A percentile compares a stretch with the other conserved stretches of the same genome.
Conservation (phyloP, 2,888 invertebrate species). For the Drosophila cracens region DNA sequence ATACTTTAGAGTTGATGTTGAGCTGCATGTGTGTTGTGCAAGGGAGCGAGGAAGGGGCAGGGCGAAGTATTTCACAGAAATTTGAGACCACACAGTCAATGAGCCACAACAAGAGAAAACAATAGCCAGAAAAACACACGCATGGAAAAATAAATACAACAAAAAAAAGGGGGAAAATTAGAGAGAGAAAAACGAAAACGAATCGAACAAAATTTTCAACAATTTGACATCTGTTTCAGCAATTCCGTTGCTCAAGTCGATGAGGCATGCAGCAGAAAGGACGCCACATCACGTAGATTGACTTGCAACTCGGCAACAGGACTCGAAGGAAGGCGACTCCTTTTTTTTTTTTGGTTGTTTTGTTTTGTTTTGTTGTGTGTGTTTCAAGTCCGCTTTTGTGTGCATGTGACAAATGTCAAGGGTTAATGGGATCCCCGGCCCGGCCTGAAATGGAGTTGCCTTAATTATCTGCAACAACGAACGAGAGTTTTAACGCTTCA, state of each 20-base stretch:
- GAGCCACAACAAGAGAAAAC: constrained; percentile 73
- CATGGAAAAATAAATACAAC: constrained; percentile 39
- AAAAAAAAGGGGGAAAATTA: constrained; percentile 11
- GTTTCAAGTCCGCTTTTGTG: constrained; percentile 26
- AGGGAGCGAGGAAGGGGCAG: background rate
- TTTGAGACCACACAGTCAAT: constrained; percentile 74
- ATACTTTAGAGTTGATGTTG: constrained; percentile 17
- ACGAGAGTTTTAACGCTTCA: constrained; percentile 72
- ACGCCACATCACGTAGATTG: constrained; percentile 74
- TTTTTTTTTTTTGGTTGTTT: constrained; percentile 7
- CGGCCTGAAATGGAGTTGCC: constrained; percentile 63
- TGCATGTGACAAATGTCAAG: constrained; percentile 76
- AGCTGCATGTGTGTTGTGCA: background rate
- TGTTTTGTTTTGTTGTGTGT: background rate
- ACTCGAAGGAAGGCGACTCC: constrained; percentile 20
- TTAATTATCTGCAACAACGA: constrained; percentile 70
- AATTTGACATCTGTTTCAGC: constrained; percentile 79
- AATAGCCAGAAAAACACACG: constrained; percentile 34
- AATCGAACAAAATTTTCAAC: constrained; percentile 56
- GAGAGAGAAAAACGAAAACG: background rate
- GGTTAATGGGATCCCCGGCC: constrained; percentile 70
- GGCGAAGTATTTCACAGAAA: constrained; percentile 63
- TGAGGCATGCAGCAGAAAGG: constrained; percentile 65
- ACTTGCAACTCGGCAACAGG: constrained; percentile 41
- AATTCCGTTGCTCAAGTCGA: constrained; percentile 48